Evolutionary conservation across 35 echinoderm and acorn worm genomes (phyloP), one percentile per base, ranked within the genome.

Genomic region (Ophioderma brevispina): DNA sequence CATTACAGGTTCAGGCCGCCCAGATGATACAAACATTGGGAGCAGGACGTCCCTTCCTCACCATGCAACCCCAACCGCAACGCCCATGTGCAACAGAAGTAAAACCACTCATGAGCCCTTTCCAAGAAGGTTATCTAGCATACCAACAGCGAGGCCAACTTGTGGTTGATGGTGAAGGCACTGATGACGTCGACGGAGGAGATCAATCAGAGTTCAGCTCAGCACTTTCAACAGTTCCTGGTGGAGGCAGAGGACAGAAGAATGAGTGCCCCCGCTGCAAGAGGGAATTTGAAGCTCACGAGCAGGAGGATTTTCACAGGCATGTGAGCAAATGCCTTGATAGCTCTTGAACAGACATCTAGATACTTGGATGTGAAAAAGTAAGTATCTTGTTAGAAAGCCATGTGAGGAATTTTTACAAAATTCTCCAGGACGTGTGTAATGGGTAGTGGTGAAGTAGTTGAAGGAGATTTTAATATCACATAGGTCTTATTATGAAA

Each of bases 181-280:
- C 19, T 17, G 31, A 78, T 30, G 1, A 25, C 33, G 3, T 31
- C 76, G 32, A 37, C 33, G 76, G 32, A 0, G 76, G 32, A 4
- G 76, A 32, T 30, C 2, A 32, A 1, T 78, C 76, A 36, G 36
- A 78, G 32, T 19, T 23, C 23, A 19, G 19, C 2, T 30, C 76
- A 37, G 25, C n/a, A 79, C 30, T 15, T 4, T 14, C 18, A 19
- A 33, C 1, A 21, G 75, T 19, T n/a, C 75, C 75, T 21, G 8
- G 3, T 1, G 4, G 75, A 33, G 75, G n/a, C n/a, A 21, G 59
- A 15, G 59, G 59, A 25, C 17, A 30, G 5, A 70, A 70, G 23
- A 70, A 70, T 70, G 83, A 85, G 32, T 85, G 83, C 46, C 83
- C 49, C 2, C 43, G 83, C 23, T 85, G 83, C 28, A 85, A 85